phyloP scores from a whole-genome alignment of 1,140 invertebrate species.

The Gryllus bimaculatus region DNA sequence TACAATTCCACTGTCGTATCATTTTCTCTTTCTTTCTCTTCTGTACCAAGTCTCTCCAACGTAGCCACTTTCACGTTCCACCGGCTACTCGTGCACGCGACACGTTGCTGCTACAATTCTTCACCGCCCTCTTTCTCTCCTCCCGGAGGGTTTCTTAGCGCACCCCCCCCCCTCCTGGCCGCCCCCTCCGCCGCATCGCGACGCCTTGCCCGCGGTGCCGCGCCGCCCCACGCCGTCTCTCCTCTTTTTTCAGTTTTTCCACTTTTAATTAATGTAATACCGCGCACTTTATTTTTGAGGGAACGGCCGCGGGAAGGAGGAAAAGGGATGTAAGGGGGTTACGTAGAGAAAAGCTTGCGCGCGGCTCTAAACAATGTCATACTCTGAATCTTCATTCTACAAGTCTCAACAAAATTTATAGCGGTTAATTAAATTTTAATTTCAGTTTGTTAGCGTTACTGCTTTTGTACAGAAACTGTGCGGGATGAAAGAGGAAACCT shows the following conservation, averaged over 20 bases:
- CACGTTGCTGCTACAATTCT: too few species aligned
- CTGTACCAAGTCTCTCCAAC: too few species aligned
- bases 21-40: too few species aligned
- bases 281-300: constrained; percentile 19
- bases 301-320: not conserved
- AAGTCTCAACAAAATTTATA: constrained; percentile 27
- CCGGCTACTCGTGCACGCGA: too few species aligned
- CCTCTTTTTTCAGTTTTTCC: constrained; percentile 27
- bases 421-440: constrained; percentile 32
- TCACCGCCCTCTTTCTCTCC: too few species aligned
- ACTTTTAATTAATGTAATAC: constrained; percentile 32
- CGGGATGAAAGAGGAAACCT: not conserved
- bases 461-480: constrained; percentile 18
- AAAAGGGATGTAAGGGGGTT: not conserved
- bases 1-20: too few species aligned
- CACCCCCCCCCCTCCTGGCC: too few species aligned
- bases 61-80: too few species aligned
- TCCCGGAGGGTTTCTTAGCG: too few species aligned
- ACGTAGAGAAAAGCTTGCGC: not conserved
- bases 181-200: too few species aligned
- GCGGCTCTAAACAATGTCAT: constrained; percentile 15
- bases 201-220: not conserved
- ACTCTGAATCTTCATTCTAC: constrained; percentile 16
- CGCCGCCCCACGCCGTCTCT: not conserved
- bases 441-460: constrained; percentile 29